Evolutionary conservation across 1,140 invertebrate species (phyloP), one percentile per base, ranked within the genome.

Genomic region (Venturia canescens): DNA sequence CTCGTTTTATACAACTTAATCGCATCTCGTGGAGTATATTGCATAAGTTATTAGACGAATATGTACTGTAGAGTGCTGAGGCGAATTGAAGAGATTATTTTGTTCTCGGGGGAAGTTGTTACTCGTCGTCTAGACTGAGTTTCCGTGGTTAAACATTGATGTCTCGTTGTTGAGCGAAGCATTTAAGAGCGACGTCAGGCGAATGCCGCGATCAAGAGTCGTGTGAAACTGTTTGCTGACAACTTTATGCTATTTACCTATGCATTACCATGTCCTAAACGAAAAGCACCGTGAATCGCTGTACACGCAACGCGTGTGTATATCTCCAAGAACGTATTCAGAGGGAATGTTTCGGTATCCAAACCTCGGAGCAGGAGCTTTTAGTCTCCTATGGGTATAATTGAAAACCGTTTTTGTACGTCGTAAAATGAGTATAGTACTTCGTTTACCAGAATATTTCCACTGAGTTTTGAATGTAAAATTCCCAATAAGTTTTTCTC

Each of bases 231-330:
- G 71, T 81, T 76, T 81, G 67, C 78, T 71, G 76, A 81, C 80
- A 83, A 84, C 82, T 84, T 84, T 80, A 82, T 82, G 82, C 82
- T 84, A 48, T 82, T 84, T 83, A 70, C 80, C 60, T 84, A 84
- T 84, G 82, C 84, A 83, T 84, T 82, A 83, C 82, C 38, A 13
- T 70, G 38, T 53, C 50, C 29, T 63, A 15, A 29, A 26, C 11
- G 53, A 60, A 57, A 15, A 71, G n/a, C 5, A 63, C 23, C 60
- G 60, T 63, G 21, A 63, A 63, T 63, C 21, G 57, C n/a, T 13
- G 60, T 26, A 63, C 60, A 63, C 60, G 60, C 60, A 53, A 53
- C 38, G 4, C 16, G 21, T 63, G n/a, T n/a, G n/a, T n/a, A n/a
- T n/a, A 27, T 53, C 16, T 21, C 18, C 23, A 23, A 26, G 60